phyloP scores from a whole-genome alignment of 2,113 vertebrate species.

The Octodon degus region DNA sequence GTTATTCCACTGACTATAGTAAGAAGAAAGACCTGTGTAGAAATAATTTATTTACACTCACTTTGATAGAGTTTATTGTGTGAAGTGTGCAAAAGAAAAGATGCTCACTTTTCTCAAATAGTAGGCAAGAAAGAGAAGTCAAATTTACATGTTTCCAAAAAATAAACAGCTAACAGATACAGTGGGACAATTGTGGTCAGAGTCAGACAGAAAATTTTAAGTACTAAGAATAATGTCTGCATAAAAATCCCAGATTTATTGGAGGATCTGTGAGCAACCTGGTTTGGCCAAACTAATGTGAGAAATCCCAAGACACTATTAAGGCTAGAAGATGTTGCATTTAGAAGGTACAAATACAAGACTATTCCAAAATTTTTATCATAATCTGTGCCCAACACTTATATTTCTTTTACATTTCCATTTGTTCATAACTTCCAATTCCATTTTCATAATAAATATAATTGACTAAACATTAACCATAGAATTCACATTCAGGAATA shows the following conservation, averaged over 20 bases:
- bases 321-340: background rate
- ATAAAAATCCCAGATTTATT: background rate
- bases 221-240: background rate
- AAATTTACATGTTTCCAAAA: conserved; percentile 1
- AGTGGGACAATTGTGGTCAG: background rate
- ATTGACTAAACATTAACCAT: conserved; percentile 12
- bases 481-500: conserved; percentile 11
- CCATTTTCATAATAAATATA: conserved; percentile 6
- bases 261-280: background rate
- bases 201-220: background rate
- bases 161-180: background rate
- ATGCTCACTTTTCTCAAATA: background rate
- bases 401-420: background rate
- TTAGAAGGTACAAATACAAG: background rate
- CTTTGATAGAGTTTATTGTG: background rate
- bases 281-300: background rate
- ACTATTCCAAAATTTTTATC: background rate
- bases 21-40: background rate
- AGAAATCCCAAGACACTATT: background rate
- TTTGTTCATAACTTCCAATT: conserved; percentile 12
- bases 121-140: background rate
- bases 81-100: background rate
- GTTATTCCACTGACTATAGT: background rate
- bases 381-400: background rate
- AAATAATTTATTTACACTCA: background rate